Evolutionary conservation across 2,113 vertebrate species (phyloP), one percentile per base, ranked within the genome.

Genomic region (Notothenia rossii): DNA sequence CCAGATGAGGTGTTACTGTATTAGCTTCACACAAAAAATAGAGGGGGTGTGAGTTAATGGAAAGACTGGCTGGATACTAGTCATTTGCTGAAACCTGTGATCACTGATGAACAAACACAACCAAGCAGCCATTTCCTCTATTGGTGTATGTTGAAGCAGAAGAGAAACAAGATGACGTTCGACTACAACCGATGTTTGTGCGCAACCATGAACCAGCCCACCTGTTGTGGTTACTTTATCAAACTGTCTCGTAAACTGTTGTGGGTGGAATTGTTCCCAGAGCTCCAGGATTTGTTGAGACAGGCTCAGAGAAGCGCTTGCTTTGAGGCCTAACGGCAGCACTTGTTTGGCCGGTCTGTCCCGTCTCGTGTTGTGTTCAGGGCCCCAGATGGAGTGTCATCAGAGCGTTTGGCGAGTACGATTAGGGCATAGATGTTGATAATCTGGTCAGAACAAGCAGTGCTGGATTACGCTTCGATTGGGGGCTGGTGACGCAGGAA

Each of bases 391-490:
- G 91, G 87, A 89, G 89, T 82, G 84, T 89, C 81, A 76, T 84
- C 68, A 5, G 77, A 15, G 79, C 45, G 7, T 80, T 89, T 53
- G 74, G 64, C 25, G 58, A 85, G 74, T 80, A 67, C 51, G 88
- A 94, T 94, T 92, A 93, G 70, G 65, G 86, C 89, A 83, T 89
- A 81, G 82, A 86, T 77, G 88, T 81, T 84, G 85, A 85, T 93
- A 94, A 94, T 93, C 93, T 93, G 83, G 51, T 60, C 75, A 36
- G 90, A 93, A 91, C 88, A 92, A 86, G 88, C 75, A 54, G 60
- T 50, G 49, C 64, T 86, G 88, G 91, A 93, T 94, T 93, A 94
- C 76, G 77, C 76, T 65, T 20, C 50, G 61, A 82, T 78, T 83
- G 87, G 78, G 12, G 63, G 83, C 77, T 58, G 51, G 70, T 90